These are phyloP conservation scores for Desoria tigrina DNA, from an alignment of 2,888 invertebrate species.

Conservation along the genomic window DNA sequence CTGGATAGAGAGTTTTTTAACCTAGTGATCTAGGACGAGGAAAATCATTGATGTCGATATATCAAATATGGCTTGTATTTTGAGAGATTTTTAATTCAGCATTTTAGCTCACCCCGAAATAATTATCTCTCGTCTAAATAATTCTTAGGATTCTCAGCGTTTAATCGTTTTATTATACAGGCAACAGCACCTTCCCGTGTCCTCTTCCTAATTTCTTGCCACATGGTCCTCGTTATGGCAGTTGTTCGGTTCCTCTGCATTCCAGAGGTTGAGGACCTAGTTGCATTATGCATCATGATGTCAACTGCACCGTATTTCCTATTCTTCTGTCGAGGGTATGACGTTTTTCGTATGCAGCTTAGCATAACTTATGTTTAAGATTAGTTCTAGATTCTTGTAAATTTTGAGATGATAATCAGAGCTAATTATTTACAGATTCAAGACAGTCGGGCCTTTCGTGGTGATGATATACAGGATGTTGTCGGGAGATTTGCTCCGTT, in stretches of 20 bases:
- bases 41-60: too few relatives aligned
- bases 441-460: slow-evolving; percentile 98
- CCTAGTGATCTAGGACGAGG: too few relatives aligned
- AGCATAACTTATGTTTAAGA: not conserved
- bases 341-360: not conserved
- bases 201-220: slow-evolving; percentile 91
- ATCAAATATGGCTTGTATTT: too few relatives aligned
- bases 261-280: slow-evolving; percentile 83
- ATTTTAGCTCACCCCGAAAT: too few relatives aligned
- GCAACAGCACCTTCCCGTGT: slow-evolving; percentile 86
- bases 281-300: slow-evolving; percentile 90
- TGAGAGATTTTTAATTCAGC: not conserved
- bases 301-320: slow-evolving; percentile 95
- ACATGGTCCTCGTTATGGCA: slow-evolving; percentile 82
- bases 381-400: not conserved
- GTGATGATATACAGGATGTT: slow-evolving; percentile 99
- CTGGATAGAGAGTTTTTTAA: too few relatives aligned
- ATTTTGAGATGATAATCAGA: not conserved
- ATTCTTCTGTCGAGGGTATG: slow-evolving; percentile 80
- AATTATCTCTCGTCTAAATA: too few relatives aligned
- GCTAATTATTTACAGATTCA: slow-evolving; percentile 69
- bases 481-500: slow-evolving; percentile 90
- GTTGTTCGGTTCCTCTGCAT: slow-evolving; percentile 80
- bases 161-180: slow-evolving; percentile 60
- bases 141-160: too few relatives aligned